These are phyloP conservation scores for Notothenia coriiceps DNA, from an alignment of 2,113 vertebrate species.

Conservation along the genomic window DNA sequence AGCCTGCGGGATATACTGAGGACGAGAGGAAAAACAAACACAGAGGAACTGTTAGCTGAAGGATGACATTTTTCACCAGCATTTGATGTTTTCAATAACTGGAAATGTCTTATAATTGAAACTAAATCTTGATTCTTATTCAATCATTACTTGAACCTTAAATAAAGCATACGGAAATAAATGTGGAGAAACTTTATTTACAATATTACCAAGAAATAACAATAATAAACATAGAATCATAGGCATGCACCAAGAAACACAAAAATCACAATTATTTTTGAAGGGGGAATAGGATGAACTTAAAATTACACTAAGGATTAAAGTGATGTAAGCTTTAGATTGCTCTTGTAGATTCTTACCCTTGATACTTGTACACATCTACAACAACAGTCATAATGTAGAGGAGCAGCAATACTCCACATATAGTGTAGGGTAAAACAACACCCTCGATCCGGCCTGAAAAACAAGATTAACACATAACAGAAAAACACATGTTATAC, in stretches of 20 bases:
- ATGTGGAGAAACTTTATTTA: too few species aligned
- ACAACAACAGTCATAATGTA: slow-evolving; percentile 27
- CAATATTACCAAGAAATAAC: too few species aligned
- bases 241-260: too few species aligned
- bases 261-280: too few species aligned
- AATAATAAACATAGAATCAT: too few species aligned
- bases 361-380: slow-evolving; percentile 24
- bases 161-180: too few species aligned
- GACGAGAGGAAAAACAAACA: slow-evolving; percentile 36
- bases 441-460: background rate
- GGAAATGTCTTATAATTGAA: background rate
- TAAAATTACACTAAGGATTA: too few species aligned
- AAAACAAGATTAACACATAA: background rate
- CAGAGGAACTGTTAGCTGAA: background rate
- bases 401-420: slow-evolving; percentile 25
- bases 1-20: slow-evolving; percentile 44
- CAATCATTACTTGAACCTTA: too few species aligned
- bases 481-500: background rate
- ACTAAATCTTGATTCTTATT: background rate
- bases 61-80: background rate
- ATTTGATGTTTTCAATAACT: background rate
- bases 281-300: too few species aligned
- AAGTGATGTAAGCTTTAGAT: too few species aligned
- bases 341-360: slow-evolving; percentile 21
- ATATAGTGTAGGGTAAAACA: slow-evolving; percentile 1